phyloP scores from a whole-genome alignment of 2,113 vertebrate genomes.

The Bubo bubo region DNA sequence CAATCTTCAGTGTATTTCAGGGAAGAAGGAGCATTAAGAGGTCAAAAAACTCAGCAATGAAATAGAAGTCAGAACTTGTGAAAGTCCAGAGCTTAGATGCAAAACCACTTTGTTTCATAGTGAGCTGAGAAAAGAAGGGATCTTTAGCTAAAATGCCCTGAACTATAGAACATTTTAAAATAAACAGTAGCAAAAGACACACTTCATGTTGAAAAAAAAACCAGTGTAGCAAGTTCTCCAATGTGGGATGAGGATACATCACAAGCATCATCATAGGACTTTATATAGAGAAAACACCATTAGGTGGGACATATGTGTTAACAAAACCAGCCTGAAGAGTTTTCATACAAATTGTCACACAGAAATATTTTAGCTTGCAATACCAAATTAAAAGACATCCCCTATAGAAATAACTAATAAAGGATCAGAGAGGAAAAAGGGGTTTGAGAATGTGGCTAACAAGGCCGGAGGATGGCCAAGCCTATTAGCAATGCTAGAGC shows the following conservation, averaged over 20 bases:
- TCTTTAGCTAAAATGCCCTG: not conserved
- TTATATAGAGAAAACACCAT: not conserved
- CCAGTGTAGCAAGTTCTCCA: not conserved
- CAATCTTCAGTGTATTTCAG: not conserved
- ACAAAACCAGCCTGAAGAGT: not conserved
- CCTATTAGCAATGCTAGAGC: not conserved
- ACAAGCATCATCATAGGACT: not conserved
- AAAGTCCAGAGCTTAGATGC: not conserved
- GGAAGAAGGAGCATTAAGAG: not conserved
- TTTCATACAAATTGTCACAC: not conserved
- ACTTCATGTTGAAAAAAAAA: not conserved
- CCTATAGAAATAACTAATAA: not conserved
- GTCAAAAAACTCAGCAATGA: not conserved
- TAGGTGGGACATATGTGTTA: not conserved
- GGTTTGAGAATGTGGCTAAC: not conserved
- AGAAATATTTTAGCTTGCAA: constrained; percentile 8
- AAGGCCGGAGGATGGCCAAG: not conserved
- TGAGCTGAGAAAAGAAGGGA: not conserved
- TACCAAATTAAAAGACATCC: not conserved
- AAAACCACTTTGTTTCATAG: not conserved
- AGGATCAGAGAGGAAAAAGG: not conserved
- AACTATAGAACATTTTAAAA: not conserved
- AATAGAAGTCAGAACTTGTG: not conserved
- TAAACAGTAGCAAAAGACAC: not conserved
- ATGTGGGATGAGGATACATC: not conserved